Conservation (phyloP, 2,888 invertebrate genomes). For the Eugnorisma glareosa region DNA sequence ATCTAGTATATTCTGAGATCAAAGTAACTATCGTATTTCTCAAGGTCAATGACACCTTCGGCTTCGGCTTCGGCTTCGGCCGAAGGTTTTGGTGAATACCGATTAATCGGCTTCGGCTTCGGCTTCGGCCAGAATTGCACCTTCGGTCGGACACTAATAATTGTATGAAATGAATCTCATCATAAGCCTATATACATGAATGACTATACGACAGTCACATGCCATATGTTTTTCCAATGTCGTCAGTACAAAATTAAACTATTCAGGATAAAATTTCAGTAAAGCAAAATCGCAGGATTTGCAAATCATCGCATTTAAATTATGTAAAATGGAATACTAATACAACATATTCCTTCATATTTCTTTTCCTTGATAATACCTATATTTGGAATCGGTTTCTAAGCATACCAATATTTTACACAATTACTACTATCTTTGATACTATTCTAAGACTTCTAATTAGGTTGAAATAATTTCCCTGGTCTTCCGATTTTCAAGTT, state of each 20-base stretch:
- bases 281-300: conserved; percentile 19
- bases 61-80: too few relatives aligned
- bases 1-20: too few relatives aligned
- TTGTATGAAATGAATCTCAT: too few relatives aligned
- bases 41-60: too few relatives aligned
- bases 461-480: neutral
- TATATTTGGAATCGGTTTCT: neutral
- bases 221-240: conserved; percentile 34
- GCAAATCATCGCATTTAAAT: conserved; percentile 1
- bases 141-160: too few relatives aligned
- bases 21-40: too few relatives aligned
- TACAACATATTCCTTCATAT: neutral
- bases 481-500: neutral
- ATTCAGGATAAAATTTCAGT: conserved; percentile 22
- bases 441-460: neutral
- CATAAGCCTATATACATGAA: neutral
- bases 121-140: too few relatives aligned
- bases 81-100: too few relatives aligned
- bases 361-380: conserved; percentile 17
- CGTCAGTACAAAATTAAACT: conserved; percentile 40
- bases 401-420: neutral
- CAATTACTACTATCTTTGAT: neutral
- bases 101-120: too few relatives aligned
- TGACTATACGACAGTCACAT: neutral
- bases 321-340: conserved; percentile 14